These are phyloP conservation scores for Coleophora flavipennella DNA, from an alignment of 2,888 invertebrate genomes.

Conservation along the genomic window DNA sequence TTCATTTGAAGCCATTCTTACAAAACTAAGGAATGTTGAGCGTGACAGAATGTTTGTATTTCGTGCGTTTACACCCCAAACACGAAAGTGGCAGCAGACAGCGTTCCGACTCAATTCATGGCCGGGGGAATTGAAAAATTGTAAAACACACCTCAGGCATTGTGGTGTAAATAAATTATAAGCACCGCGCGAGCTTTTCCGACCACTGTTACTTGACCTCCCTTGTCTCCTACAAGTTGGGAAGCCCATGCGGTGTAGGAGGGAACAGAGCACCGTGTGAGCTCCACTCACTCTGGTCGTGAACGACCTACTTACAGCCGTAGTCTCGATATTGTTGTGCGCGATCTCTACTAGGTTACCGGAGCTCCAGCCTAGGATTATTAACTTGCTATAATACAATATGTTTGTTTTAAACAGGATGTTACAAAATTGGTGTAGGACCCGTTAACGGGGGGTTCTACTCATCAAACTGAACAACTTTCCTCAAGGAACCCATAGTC, in stretches of 20 bases:
- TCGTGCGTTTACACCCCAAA: conserved; percentile 24
- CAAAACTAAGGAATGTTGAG: background rate
- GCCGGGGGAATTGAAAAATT: conserved; percentile 45
- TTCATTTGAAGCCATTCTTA: too few relatives aligned
- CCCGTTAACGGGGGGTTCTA: too few relatives aligned
- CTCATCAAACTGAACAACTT: too few relatives aligned
- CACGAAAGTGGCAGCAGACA: conserved; percentile 19
- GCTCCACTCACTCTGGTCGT: conserved; percentile 34
- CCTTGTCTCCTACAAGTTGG: conserved; percentile 25
- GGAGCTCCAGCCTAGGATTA: conserved; percentile 43
- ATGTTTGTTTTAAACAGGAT: conserved; percentile 7
- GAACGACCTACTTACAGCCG: conserved; percentile 52
- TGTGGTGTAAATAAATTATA: conserved; percentile 64
- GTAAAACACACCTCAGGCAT: conserved; percentile 50
- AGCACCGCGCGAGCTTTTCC: conserved; percentile 45
- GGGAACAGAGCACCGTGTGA: conserved; percentile 34
- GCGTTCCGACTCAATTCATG: conserved; percentile 22
- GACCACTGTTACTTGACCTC: conserved; percentile 30
- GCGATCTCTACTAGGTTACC: conserved; percentile 46
- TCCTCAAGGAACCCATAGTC: too few relatives aligned
- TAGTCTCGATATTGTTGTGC: conserved; percentile 56
- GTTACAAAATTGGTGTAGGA: too few relatives aligned
- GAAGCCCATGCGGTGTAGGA: conserved; percentile 22
- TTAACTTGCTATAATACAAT: conserved; percentile 36
- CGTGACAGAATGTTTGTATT: conserved; percentile 23